Percentiles rank a stretch among this genome's conserved stretches.
Conservation (phyloP, 2,888 invertebrate genomes). For the Xylophagus ater region DNA sequence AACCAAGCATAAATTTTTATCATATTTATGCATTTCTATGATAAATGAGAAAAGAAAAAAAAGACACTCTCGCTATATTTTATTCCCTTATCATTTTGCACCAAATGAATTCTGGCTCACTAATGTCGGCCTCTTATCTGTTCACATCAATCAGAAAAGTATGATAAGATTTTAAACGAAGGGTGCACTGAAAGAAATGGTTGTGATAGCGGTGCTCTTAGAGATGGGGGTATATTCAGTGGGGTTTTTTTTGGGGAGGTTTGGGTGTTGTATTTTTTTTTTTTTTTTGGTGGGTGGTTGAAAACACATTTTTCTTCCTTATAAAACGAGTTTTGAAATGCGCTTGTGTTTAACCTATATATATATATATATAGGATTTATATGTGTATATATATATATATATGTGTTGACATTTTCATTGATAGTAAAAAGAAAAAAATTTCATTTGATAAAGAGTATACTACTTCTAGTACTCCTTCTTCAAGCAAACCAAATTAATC, state of each 20-base stretch:
- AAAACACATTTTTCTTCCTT: no score
- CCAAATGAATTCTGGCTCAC: slow-evolving; percentile 20
- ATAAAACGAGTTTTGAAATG: no score
- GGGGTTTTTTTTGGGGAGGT: slow-evolving; percentile 1
- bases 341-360: no score
- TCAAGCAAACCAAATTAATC: no score
- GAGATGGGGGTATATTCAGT: not conserved
- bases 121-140: slow-evolving; percentile 31
- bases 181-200: slow-evolving; percentile 19
- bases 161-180: slow-evolving; percentile 40
- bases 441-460: no score
- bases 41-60: slow-evolving; percentile 33
- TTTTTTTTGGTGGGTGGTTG: no score
- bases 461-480: no score
- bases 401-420: no score
- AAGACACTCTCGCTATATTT: slow-evolving; percentile 39
- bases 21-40: slow-evolving; percentile 33
- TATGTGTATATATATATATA: no score
- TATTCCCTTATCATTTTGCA: slow-evolving; percentile 37
- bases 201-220: slow-evolving; percentile 1
- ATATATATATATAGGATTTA: no score
- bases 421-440: no score
- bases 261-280: slow-evolving; percentile 1
- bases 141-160: slow-evolving; percentile 40
- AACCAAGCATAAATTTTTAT: slow-evolving; percentile 28